Evolutionary conservation across 2,888 invertebrate species (phyloP).

Genomic region (Eristalis arbustorum): DNA sequence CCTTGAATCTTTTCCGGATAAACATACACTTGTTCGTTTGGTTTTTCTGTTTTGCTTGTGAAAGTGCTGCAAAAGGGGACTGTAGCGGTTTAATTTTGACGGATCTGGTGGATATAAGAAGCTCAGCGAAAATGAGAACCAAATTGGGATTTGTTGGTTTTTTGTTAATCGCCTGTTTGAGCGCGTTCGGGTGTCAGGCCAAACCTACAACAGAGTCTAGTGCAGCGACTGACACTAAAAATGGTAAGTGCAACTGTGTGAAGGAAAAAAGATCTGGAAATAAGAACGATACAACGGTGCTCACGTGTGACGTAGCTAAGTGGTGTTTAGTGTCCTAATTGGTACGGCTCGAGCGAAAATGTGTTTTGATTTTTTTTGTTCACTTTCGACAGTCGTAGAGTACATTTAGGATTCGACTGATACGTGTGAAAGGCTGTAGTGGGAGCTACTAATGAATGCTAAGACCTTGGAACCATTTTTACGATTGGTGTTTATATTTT

Average conservation of each 20-base stretch:
- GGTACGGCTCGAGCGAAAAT: background rate
- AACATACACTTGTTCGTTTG: background rate
- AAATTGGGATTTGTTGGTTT: conserved; percentile 59
- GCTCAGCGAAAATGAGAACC: conserved; percentile 49
- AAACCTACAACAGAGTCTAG: conserved; percentile 65
- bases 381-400: conserved; percentile 1
- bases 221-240: conserved; percentile 44
- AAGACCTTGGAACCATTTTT: background rate
- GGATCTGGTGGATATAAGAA: conserved; percentile 11
- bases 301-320: background rate
- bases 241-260: conserved; percentile 43
- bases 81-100: conserved; percentile 7
- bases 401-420: background rate
- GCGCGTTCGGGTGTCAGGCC: conserved; percentile 42
- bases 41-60: conserved; percentile 30
- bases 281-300: background rate
- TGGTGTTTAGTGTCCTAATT: background rate
- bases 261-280: background rate
- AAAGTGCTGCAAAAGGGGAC: conserved; percentile 61
- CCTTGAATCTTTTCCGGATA: conserved; percentile 48
- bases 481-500: background rate
- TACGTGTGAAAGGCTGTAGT: background rate
- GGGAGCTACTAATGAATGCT: background rate
- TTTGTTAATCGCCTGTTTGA: conserved; percentile 39
- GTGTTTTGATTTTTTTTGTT: conserved; percentile 1